These are phyloP conservation scores for Sinonovacula constricta DNA, from an alignment of 1,140 invertebrate genomes.

Conservation along the genomic window DNA sequence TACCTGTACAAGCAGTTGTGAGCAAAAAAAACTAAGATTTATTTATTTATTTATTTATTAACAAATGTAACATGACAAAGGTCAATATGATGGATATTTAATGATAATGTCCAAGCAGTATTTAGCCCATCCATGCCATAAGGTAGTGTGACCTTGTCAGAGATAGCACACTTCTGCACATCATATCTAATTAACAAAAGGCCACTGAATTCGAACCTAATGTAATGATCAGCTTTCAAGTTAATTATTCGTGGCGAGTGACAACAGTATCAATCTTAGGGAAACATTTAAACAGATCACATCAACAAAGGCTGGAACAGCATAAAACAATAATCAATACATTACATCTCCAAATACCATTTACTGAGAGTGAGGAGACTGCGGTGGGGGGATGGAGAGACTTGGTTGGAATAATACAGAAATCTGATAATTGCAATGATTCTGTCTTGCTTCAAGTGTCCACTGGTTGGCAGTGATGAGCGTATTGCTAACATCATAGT, in stretches of 20 bases:
- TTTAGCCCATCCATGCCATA: too few species aligned
- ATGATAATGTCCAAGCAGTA: too few species aligned
- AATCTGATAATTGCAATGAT: conserved; percentile 45
- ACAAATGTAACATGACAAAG: too few species aligned
- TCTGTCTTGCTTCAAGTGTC: conserved; percentile 34
- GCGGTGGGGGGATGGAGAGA: conserved; percentile 25
- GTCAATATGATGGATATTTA: too few species aligned
- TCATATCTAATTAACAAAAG: neutral
- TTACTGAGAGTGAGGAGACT: neutral
- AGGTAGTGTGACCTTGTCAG: too few species aligned
- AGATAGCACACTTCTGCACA: too few species aligned
- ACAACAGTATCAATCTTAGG: conserved; percentile 54
- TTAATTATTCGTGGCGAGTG: conserved; percentile 54
- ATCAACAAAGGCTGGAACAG: conserved; percentile 40
- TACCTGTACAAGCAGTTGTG: too few species aligned
- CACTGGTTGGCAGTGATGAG: too few species aligned
- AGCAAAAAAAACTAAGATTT: too few species aligned
- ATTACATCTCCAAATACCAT: conserved; percentile 44
- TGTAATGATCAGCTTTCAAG: conserved; percentile 51
- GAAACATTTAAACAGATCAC: conserved; percentile 54
- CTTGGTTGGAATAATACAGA: conserved; percentile 32
- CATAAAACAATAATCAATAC: conserved; percentile 57
- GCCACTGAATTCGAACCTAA: neutral
- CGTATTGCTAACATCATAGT: too few species aligned
- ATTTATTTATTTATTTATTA: too few species aligned